Base-by-base conservation (phyloP, 1,140 invertebrate genomes). In the Meloidogyne chitwoodi region DNA sequence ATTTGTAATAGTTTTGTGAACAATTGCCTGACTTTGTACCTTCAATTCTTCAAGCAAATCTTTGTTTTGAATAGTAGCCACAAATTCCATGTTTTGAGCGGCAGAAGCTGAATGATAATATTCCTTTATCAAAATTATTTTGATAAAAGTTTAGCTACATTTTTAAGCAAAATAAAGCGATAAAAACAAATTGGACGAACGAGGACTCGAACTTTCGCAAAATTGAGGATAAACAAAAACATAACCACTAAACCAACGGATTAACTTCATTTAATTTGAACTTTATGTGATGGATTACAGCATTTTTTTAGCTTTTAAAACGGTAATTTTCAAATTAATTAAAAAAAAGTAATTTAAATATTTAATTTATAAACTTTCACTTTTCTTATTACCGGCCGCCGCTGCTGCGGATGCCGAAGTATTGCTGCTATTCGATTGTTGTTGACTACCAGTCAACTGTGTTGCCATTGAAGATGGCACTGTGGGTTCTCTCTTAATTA, bases 1-100 rank as follows among this genome's bases (percentile, higher is more conserved):
- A 34, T 73, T 73, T n/a, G 56, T 73, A 38, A 73, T 73, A 12
- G 71, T 73, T 31, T 73, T 73, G 71, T 73, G 71, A 26, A 73
- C 71, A 16, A 73, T 73, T 26, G 71, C 71, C 24, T 73, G 71
- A 64, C 71, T 73, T 63, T 64, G 71, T 24, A 73, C 71, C n/a
- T 73, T 73, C 24, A 73, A 64, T 31, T 73, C 71, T 64, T 73
- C 71, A 38, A 73, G 64, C 14, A 73, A 63, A 16, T 73, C 71
- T 34, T 73, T 73, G 12, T 27, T 73, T 24, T 61, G 56, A 64
- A 73, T 56, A 19, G 71, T 63, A 24, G 71, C 38, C 41, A 73
- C 12, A 73, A 73, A 73, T 22, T 73, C 71, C 71, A 73, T 73
- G 10, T 61, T 73, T 26, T 61, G 56, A 22, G 71, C 71, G 8